Percentiles rank a stretch among this genome's conserved stretches.
Evolutionary conservation across 1,140 invertebrate genomes (phyloP).

Genomic region (Trialeurodes vaporariorum): DNA sequence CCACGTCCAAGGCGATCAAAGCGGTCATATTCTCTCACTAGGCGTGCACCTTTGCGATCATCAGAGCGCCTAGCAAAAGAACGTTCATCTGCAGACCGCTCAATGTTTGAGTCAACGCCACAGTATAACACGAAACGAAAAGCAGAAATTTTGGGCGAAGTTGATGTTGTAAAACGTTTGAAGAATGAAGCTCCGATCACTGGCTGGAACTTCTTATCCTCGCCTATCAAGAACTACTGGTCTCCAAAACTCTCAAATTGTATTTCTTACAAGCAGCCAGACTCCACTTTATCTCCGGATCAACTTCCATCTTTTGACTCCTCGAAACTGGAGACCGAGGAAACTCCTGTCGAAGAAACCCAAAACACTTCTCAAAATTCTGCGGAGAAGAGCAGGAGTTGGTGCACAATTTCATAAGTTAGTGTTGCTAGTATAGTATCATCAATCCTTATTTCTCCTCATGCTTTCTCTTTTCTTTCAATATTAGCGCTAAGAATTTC

Average conservation of each 20-base stretch:
- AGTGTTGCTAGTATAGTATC: background rate
- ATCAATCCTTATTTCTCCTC: too few relatives aligned
- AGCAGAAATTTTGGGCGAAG: too few relatives aligned
- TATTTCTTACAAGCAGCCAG: background rate
- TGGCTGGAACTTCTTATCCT: background rate
- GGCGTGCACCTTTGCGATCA: background rate
- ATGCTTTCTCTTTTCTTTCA: too few relatives aligned
- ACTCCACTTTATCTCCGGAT: background rate
- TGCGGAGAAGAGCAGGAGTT: background rate
- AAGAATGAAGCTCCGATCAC: background rate
- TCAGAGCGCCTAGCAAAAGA: too few relatives aligned
- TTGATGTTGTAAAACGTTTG: too few relatives aligned
- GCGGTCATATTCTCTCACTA: background rate
- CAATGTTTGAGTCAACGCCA: too few relatives aligned
- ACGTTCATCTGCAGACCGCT: too few relatives aligned
- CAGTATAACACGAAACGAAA: too few relatives aligned
- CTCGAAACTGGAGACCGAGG: background rate
- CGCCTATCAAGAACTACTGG: background rate
- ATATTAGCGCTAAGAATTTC: too few relatives aligned
- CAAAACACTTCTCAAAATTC: background rate
- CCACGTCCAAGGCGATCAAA: background rate
- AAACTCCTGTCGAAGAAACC: background rate
- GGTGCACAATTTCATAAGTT: background rate
- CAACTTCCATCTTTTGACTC: too few relatives aligned
- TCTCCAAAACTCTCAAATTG: background rate